Percentiles rank a stretch among this genome's conserved stretches.
Evolutionary conservation across 2,888 invertebrate genomes (phyloP).

Genomic region (Pyrochroa serraticornis): DNA sequence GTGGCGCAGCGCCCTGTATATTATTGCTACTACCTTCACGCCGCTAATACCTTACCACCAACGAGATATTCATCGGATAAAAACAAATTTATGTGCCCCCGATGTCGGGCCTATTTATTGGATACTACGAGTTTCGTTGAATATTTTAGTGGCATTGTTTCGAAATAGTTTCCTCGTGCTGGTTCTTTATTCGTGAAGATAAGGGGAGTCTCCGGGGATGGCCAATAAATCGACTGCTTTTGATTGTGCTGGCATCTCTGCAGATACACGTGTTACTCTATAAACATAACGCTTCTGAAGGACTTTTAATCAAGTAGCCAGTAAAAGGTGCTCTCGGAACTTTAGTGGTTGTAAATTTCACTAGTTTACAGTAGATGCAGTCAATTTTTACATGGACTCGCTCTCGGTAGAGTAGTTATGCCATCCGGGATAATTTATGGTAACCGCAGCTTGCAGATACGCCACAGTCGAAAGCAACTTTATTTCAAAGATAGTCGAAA

Average conservation of each 20-base stretch:
- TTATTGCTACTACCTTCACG: slow-evolving; percentile 2
- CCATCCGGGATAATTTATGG: slow-evolving; percentile 15
- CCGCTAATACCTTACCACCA: slow-evolving; percentile 13
- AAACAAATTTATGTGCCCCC: slow-evolving; percentile 13
- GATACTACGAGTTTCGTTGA: slow-evolving; percentile 18
- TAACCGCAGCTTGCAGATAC: slow-evolving; percentile 9
- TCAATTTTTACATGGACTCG: slow-evolving; percentile 22
- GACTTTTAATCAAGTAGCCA: no score
- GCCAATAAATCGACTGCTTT: slow-evolving; percentile 8
- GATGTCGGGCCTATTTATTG: slow-evolving; percentile 15
- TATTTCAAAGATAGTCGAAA: slow-evolving; percentile 4
- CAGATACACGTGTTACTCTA: no score
- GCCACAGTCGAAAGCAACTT: slow-evolving; percentile 13
- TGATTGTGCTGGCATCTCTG: no score
- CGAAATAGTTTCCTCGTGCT: slow-evolving; percentile 2
- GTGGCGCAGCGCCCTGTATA: slow-evolving; percentile 14
- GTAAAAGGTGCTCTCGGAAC: not conserved
- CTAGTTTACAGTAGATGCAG: slow-evolving; percentile 9
- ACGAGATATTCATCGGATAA: slow-evolving; percentile 17
- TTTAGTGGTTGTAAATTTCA: slow-evolving; percentile 19
- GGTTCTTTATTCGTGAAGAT: slow-evolving; percentile 8
- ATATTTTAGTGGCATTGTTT: slow-evolving; percentile 9
- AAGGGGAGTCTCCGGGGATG: slow-evolving; percentile 1
- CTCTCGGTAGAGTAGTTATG: slow-evolving; percentile 15
- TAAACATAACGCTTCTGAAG: no score